Percentiles rank a stretch among this genome's conserved stretches.
phyloP scores from a whole-genome alignment of 2,797 vertebrate genomes.

The Pseudomugil tenellus region DNA sequence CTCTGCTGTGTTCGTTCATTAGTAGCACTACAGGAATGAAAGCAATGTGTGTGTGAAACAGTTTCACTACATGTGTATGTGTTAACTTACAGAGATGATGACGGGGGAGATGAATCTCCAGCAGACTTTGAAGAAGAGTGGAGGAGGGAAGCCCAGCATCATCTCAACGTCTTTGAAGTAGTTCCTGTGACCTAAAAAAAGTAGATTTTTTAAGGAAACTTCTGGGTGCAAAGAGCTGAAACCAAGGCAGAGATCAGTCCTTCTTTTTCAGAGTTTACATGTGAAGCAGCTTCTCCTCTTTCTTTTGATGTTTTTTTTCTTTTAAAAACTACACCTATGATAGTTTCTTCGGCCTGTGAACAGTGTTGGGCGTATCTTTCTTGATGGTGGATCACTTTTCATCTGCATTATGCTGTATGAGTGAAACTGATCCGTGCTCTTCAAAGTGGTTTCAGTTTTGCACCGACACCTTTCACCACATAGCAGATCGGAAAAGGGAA shows the following conservation, averaged over 20 bases:
- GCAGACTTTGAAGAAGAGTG: slow-evolving; percentile 97
- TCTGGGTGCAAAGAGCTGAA: background rate
- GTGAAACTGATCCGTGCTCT: background rate
- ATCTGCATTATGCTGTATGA: background rate
- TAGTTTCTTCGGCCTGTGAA: background rate
- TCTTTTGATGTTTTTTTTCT: no score
- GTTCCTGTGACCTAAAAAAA: slow-evolving; percentile 88
- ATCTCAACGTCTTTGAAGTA: slow-evolving; percentile 99
- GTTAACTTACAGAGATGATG: slow-evolving; percentile 93
- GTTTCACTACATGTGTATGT: background rate
- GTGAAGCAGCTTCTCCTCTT: background rate
- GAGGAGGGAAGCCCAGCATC: slow-evolving; percentile 98
- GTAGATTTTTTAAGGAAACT: background rate
- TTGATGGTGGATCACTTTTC: background rate
- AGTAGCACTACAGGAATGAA: background rate
- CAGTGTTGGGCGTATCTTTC: background rate
- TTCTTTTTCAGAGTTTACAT: background rate
- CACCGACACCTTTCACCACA: no score
- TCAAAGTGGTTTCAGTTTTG: background rate
- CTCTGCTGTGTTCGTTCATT: background rate
- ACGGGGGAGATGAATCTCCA: slow-evolving; percentile 97
- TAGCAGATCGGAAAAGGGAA: no score
- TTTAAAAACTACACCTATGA: background rate
- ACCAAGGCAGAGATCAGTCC: background rate
- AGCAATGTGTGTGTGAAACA: background rate